Conservation (phyloP, 2,888 invertebrate species). For the Norana najaformis region DNA sequence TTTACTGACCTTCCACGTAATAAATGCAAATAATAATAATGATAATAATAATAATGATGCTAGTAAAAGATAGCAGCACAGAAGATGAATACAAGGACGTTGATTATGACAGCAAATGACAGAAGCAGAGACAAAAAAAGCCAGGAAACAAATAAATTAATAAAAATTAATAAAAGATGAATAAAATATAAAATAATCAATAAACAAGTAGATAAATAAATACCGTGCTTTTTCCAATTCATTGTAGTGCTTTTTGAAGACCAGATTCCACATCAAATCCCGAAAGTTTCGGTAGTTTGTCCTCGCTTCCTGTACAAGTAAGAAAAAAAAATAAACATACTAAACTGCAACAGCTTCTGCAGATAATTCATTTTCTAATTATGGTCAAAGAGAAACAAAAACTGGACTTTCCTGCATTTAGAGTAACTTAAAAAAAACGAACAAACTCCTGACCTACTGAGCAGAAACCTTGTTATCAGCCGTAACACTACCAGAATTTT, state of each 20-base stretch:
- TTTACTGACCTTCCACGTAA: too few relatives aligned
- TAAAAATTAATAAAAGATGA: background rate
- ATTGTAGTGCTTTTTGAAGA: constrained; percentile 57
- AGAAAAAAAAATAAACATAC: background rate
- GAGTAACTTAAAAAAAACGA: too few relatives aligned
- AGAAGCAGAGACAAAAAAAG: background rate
- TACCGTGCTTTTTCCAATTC: constrained; percentile 62
- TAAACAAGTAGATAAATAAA: background rate
- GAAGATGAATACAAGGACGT: too few relatives aligned
- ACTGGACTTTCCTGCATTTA: too few relatives aligned
- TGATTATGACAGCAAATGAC: too few relatives aligned
- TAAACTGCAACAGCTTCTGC: too few relatives aligned
- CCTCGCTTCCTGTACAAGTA: constrained; percentile 57
- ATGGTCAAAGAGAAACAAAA: background rate
- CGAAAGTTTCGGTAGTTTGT: constrained; percentile 60
- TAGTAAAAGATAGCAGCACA: too few relatives aligned
- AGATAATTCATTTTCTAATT: background rate
- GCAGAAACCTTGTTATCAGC: too few relatives aligned
- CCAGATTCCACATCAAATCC: constrained; percentile 61
- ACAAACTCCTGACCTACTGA: background rate
- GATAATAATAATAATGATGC: too few relatives aligned
- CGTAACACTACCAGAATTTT: too few relatives aligned
- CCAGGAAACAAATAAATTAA: background rate
- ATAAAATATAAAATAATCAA: background rate
- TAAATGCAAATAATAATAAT: too few relatives aligned